Conservation (phyloP, 1,140 invertebrate species). For the Diplogasteroides magnus region DNA sequence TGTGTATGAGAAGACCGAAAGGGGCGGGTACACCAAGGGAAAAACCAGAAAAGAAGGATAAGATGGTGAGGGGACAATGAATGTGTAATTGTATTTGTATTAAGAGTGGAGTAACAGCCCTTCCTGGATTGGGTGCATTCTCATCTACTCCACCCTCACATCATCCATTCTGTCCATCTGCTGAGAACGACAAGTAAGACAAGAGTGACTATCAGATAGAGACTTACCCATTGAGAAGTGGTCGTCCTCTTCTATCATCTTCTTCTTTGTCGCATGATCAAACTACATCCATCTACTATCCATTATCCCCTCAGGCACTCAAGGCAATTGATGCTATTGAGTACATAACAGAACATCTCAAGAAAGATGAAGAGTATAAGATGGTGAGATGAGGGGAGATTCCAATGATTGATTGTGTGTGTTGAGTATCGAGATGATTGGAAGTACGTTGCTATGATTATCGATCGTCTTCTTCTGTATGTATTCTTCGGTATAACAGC, state of each 20-base stretch:
- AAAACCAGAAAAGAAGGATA: conserved; percentile 29
- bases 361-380: conserved; percentile 51
- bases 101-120: conserved; percentile 41
- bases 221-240: conserved; percentile 2
- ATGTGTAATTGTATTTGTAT: background rate
- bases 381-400: conserved; percentile 31
- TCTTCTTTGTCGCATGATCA: conserved; percentile 5
- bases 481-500: conserved; percentile 91
- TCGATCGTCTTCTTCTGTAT: conserved; percentile 91
- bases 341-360: conserved; percentile 54
- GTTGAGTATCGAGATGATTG: conserved; percentile 49
- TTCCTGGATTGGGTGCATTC: conserved; percentile 51
- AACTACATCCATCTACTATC: conserved; percentile 35
- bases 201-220: conserved; percentile 2
- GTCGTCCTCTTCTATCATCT: conserved; percentile 12
- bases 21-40: conserved; percentile 24
- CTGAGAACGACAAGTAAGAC: conserved; percentile 33
- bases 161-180: conserved; percentile 48
- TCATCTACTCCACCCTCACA: conserved; percentile 36
- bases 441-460: conserved; percentile 81
- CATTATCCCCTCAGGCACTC: conserved; percentile 41
- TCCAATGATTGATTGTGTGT: background rate
- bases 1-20: conserved; percentile 52
- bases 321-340: conserved; percentile 52
- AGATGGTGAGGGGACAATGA: background rate